Evolutionary conservation across 2,113 vertebrate species (phyloP).

Genomic region (Oreocharis arfaki): DNA sequence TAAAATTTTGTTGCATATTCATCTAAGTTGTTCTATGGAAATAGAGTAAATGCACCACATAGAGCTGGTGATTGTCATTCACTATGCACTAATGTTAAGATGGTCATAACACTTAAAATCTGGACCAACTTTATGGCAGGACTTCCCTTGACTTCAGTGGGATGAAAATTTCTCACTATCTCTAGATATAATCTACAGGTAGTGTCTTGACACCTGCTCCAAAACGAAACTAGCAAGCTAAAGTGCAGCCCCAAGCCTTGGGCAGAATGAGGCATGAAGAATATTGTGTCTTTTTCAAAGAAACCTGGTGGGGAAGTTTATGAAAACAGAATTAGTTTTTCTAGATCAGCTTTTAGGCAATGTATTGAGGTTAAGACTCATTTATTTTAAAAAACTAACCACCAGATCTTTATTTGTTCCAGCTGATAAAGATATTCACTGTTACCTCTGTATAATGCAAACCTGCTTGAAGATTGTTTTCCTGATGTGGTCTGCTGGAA

Average conservation of each 20-base stretch:
- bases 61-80: not conserved
- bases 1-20: not conserved
- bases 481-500: not conserved
- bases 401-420: not conserved
- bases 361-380: not conserved
- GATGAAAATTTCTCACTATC: not conserved
- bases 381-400: not conserved
- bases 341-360: not conserved
- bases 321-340: not conserved
- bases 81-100: not conserved
- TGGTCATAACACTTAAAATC: not conserved
- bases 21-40: not conserved
- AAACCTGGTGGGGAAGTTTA: not conserved
- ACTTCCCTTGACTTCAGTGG: not conserved
- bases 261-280: not conserved
- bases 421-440: not conserved
- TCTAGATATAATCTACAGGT: not conserved
- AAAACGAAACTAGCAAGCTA: not conserved
- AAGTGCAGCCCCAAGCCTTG: not conserved
- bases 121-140: not conserved
- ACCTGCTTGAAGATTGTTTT: not conserved
- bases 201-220: not conserved
- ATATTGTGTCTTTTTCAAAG: not conserved
- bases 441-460: not conserved
- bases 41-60: not conserved